phyloP scores from a whole-genome alignment of 2,888 invertebrate genomes.

The Drosophila niveifrons region DNA sequence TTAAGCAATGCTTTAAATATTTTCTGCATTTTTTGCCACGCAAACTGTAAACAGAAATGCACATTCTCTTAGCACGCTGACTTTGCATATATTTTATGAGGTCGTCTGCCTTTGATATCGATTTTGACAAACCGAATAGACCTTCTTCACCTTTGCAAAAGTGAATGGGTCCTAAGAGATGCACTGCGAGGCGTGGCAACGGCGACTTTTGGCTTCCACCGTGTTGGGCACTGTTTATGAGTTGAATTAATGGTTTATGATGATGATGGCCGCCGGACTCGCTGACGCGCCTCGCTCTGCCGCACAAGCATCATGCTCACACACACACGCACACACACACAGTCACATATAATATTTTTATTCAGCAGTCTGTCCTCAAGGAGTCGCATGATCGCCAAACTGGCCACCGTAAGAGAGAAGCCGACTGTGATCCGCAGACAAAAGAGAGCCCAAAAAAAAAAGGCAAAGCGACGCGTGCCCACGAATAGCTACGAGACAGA shows the following conservation, averaged over 20 bases:
- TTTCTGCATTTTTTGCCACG: too few relatives aligned
- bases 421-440: conserved; percentile 9
- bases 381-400: background rate
- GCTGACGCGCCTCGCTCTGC: conserved; percentile 35
- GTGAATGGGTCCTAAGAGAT: background rate
- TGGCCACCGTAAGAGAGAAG: background rate
- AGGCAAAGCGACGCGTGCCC: conserved; percentile 40
- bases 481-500: conserved; percentile 15
- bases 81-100: too few relatives aligned
- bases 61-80: too few relatives aligned
- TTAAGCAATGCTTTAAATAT: too few relatives aligned
- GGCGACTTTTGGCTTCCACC: conserved; percentile 3
- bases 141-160: too few relatives aligned
- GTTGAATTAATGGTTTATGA: conserved; percentile 72
- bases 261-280: conserved; percentile 63
- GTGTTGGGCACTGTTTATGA: conserved; percentile 56
- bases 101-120: too few relatives aligned
- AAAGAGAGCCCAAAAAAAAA: conserved; percentile 9
- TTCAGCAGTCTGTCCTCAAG: background rate
- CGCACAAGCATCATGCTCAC: background rate
- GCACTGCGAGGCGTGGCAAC: conserved; percentile 60
- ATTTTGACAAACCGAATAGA: too few relatives aligned
- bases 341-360: background rate
- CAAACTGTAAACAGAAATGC: too few relatives aligned
- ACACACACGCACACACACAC: background rate